Evolutionary conservation across 2,888 invertebrate species (phyloP), one percentile per base, ranked within the genome.

Genomic region (Eulithis testata): DNA sequence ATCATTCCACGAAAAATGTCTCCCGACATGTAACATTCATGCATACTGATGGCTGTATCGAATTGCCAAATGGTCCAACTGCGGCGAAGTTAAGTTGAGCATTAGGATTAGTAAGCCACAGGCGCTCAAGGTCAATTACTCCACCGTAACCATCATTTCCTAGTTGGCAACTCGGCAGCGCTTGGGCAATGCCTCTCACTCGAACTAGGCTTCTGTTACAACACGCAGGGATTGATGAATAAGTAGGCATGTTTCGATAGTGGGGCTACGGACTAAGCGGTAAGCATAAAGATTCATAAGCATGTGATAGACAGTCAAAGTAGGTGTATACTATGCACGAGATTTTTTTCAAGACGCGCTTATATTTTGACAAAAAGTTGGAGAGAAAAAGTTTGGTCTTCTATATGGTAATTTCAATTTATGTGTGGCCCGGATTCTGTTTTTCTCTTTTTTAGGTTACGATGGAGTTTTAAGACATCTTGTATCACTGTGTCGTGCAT

Each of bases 121-220:
- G 77, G 74, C 78, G 77, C 74, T 79, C 89, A 91, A 91, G 91
- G 91, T 90, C 88, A 87, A 74, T 89, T 86, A 83, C 87, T 84
- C 84, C 86, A 88, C 85, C 78, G 76, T 76, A 78, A 81, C 88
- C 87, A 86, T 89, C 87, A 84, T 89, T 91, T 91, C 91, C 91
- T 91, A 69, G 87, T 90, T 86, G 86, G 86, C 86, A 85, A 88
- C 82, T 61, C 87, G 60, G 81, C 76, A 49, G 49, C 53, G 53
- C 53, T 53, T 40, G n/a, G 53, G 87, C 81, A 91, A 90, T 80
- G 78, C 91, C 91, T 89, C 90, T 90, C 89, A 89, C 91, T 84
- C 82, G 87, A 89, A 87, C 88, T 85, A 87, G 88, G 85, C 84
- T 80, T 84, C 76, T 76, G 76, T 88, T 88, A 82, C 88, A 80